Evolutionary conservation across 2,797 vertebrate genomes (phyloP).

Genomic region (Acipenser oxyrinchus): DNA sequence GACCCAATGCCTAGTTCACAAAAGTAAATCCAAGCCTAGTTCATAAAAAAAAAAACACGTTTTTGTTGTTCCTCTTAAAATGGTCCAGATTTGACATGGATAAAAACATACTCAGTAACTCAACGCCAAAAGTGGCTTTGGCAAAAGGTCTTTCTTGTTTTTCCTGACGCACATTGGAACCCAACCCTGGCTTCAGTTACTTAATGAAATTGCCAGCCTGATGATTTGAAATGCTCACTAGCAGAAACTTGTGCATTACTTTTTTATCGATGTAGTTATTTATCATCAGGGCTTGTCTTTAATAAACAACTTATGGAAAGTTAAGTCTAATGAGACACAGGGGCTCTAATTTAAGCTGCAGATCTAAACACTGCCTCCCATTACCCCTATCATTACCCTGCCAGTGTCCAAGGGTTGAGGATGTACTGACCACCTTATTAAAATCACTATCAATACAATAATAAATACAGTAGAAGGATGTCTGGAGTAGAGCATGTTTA

Average conservation of each 20-base stretch:
- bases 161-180: neutral
- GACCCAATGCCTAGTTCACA: neutral
- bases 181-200: neutral
- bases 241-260: neutral
- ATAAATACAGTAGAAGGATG: too few relatives aligned
- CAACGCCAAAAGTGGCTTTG: neutral
- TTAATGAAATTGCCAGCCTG: neutral
- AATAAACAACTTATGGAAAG: neutral
- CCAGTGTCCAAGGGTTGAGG: neutral
- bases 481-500: too few relatives aligned
- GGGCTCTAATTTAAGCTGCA: neutral
- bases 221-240: neutral
- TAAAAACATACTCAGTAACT: conserved; percentile 10
- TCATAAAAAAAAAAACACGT: neutral
- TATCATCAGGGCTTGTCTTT: neutral
- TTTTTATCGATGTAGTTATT: neutral
- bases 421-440: neutral
- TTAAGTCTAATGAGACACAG: neutral
- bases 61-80: neutral
- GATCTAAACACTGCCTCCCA: neutral
- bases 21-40: neutral
- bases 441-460: neutral
- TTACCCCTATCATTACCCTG: too few relatives aligned
- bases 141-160: neutral
- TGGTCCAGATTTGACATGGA: conserved; percentile 10